These are phyloP conservation scores for Andrena camellia DNA, from an alignment of 2,888 invertebrate species.

Conservation along the genomic window DNA sequence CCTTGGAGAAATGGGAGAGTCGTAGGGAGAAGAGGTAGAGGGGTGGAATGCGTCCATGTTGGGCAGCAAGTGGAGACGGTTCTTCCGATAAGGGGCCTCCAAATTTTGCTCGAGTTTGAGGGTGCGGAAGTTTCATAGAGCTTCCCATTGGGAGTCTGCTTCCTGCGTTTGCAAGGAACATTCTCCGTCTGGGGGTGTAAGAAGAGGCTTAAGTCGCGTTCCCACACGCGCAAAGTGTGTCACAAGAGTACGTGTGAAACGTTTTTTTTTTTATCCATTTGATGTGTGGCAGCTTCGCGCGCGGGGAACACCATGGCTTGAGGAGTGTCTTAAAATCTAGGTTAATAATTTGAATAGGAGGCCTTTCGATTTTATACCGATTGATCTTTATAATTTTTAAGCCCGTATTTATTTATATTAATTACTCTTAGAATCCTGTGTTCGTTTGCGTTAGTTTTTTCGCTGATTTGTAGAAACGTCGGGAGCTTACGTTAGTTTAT, in stretches of 20 bases:
- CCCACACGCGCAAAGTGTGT: neutral
- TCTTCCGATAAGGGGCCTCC: conserved; percentile 26
- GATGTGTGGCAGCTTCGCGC: too few species aligned
- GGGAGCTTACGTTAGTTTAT: neutral
- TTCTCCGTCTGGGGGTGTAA: neutral
- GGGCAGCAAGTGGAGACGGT: conserved; percentile 45
- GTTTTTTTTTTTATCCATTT: neutral
- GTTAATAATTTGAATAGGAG: neutral
- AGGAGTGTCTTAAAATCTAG: neutral
- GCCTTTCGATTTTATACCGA: conserved; percentile 1
- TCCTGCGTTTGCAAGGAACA: neutral
- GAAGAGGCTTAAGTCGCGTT: neutral
- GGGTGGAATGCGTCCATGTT: conserved; percentile 28
- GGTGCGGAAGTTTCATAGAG: neutral
- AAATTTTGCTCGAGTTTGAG: conserved; percentile 1
- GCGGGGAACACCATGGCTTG: too few species aligned
- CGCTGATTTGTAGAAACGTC: neutral
- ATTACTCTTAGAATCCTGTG: neutral
- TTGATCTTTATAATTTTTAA: conserved; percentile 11
- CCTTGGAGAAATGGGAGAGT: conserved; percentile 50
- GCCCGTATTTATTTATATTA: conserved; percentile 4
- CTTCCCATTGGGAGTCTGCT: neutral
- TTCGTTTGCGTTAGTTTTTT: neutral
- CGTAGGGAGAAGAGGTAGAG: conserved; percentile 45
- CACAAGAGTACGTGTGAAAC: neutral